A percentile compares a stretch with the other conserved stretches of the same genome.
Conservation (phyloP, 2,113 vertebrate genomes). For the Neogobius melanostomus region DNA sequence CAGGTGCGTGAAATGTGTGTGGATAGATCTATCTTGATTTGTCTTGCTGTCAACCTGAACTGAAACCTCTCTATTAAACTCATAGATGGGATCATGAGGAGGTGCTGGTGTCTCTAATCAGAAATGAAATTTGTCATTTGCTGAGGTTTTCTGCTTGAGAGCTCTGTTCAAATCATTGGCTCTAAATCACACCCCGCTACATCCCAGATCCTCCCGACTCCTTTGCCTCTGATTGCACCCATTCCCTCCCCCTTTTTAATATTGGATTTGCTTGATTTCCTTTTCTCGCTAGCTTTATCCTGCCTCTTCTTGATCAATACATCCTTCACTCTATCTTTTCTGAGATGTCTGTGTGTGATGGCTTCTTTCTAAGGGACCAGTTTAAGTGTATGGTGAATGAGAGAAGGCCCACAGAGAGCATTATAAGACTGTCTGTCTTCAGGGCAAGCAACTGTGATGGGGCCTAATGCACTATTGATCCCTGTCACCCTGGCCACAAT, state of each 20-base stretch:
- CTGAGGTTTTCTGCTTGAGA: slow-evolving; percentile 30
- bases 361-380: slow-evolving; percentile 42
- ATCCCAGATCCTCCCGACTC: slow-evolving; percentile 12
- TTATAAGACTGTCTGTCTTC: slow-evolving; percentile 53
- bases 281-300: slow-evolving; percentile 15
- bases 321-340: slow-evolving; percentile 21
- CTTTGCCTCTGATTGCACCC: slow-evolving; percentile 16
- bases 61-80: slow-evolving; percentile 48
- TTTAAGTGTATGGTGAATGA: slow-evolving; percentile 26
- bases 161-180: slow-evolving; percentile 22
- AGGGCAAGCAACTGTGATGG: slow-evolving; percentile 69
- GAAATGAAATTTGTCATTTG: slow-evolving; percentile 52
- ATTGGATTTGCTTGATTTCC: slow-evolving; percentile 30
- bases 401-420: slow-evolving; percentile 26
- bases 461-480: slow-evolving; percentile 78
- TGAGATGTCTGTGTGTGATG: slow-evolving; percentile 42
- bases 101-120: slow-evolving; percentile 17
- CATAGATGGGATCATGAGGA: slow-evolving; percentile 30
- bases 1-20: slow-evolving; percentile 16
- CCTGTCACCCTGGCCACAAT: slow-evolving; percentile 57
- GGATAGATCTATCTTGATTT: slow-evolving; percentile 28
- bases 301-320: slow-evolving; percentile 39
- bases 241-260: background rate
- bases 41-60: slow-evolving; percentile 28
- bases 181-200: slow-evolving; percentile 18